Percentiles rank a stretch among this genome's conserved stretches.
Conservation (phyloP, 1,140 invertebrate genomes). For the Cyclina sinensis region DNA sequence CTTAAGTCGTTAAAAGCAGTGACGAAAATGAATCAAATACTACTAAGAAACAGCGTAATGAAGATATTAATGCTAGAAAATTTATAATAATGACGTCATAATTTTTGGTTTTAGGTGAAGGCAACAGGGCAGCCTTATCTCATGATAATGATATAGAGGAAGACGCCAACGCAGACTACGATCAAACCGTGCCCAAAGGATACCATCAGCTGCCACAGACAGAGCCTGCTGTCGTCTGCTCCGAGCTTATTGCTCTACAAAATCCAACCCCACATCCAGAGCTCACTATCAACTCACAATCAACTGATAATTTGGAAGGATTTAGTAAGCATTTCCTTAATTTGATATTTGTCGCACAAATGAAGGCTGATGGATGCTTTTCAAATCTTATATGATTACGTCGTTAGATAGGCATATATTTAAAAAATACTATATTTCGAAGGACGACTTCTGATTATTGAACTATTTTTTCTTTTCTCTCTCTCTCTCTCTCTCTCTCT, state of each 20-base stretch:
- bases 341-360: too few relatives aligned
- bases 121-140: not conserved
- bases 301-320: not conserved
- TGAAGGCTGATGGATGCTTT: too few relatives aligned
- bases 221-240: not conserved
- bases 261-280: not conserved
- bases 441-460: too few relatives aligned
- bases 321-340: not conserved
- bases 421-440: too few relatives aligned
- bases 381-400: too few relatives aligned
- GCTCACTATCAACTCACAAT: not conserved
- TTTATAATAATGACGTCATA: not conserved
- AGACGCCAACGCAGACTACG: not conserved
- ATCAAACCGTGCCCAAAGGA: not conserved
- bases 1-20: too few relatives aligned
- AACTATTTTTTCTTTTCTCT: too few relatives aligned
- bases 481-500: too few relatives aligned
- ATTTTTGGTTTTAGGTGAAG: not conserved
- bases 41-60: not conserved
- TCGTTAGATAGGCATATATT: too few relatives aligned
- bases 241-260: not conserved
- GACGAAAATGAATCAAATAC: too few relatives aligned
- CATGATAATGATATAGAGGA: not conserved
- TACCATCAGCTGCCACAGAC: not conserved
- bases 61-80: not conserved